Base-by-base conservation (phyloP, 2,113 vertebrate species). In the Columba livia region DNA sequence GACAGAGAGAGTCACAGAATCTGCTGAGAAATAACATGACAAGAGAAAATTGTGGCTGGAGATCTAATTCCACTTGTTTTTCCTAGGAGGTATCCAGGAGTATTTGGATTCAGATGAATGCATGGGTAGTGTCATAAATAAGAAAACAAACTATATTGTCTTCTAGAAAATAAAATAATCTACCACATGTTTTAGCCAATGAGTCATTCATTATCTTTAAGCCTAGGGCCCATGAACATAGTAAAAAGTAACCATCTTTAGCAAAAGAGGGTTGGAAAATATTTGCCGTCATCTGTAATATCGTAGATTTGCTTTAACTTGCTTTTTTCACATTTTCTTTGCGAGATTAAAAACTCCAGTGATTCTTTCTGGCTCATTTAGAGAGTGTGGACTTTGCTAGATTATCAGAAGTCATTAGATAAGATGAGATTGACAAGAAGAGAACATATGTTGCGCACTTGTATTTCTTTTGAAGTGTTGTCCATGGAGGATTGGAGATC, bases 401-500 rank as follows among this genome's bases (percentile, higher is more conserved):
- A 15, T 61, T 79, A 85, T 65, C 82, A 79, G 62, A 83, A 91
- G 11, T 11, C 34, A 50, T 77, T 83, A 65, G 54, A 69, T 65
- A 90, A 79, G 24, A 54, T 77, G 79, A 85, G 66, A 61, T 50
- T 82, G 57, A 24, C 42, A 84, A 84, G 64, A 61, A n/a, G 31
- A 86, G 28, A 79, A 71, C 60, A 71, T 62, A 67, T 75, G 78
- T 56, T 79, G 8, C 34, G 10, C 64, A 81, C 56, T 40, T 83
- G 58, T 38, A 53, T 72, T 94, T 90, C 83, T 84, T 94, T 86
- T 92, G 72, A 90, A 90, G 36, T 84, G 23, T 14, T 74, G 12
- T 78, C 89, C 73, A 3, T 51, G 28, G 77, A 90, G 72, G 24
- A 86, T 28, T 69, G 51, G 2, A 70, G 38, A 66, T 74, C 16